These are phyloP conservation scores for Pogonophryne albipinna DNA, from an alignment of 2,797 vertebrate genomes.

Conservation along the genomic window DNA sequence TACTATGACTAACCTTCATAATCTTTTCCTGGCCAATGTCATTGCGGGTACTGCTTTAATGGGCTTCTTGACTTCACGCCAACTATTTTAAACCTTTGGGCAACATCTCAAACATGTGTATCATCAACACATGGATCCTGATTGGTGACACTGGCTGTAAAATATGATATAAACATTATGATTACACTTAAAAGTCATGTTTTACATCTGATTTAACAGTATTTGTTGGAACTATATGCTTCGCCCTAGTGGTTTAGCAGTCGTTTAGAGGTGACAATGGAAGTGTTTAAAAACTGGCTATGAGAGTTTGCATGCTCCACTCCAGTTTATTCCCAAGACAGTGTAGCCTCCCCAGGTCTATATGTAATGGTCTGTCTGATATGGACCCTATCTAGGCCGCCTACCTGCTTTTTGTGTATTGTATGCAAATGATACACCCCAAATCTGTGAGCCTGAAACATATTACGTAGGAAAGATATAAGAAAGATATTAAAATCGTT, in stretches of 20 bases:
- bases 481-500: background rate
- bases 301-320: background rate
- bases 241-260: background rate
- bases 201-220: background rate
- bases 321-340: background rate
- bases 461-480: background rate
- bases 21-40: background rate
- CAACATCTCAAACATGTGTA: background rate
- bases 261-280: background rate
- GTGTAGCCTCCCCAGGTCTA: background rate
- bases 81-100: background rate
- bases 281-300: background rate
- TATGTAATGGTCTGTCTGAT: background rate
- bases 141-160: background rate
- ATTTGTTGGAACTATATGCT: background rate
- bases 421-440: background rate
- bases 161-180: background rate
- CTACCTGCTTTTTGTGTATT: background rate
- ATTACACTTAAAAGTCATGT: background rate
- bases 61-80: background rate
- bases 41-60: slow-evolving; percentile 14
- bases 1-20: background rate
- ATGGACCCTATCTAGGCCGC: background rate
- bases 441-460: background rate
- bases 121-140: background rate